A percentile compares a stretch with the other conserved stretches of the same genome.
Conservation (phyloP, 2,113 vertebrate species). For the Prolemur simus region DNA sequence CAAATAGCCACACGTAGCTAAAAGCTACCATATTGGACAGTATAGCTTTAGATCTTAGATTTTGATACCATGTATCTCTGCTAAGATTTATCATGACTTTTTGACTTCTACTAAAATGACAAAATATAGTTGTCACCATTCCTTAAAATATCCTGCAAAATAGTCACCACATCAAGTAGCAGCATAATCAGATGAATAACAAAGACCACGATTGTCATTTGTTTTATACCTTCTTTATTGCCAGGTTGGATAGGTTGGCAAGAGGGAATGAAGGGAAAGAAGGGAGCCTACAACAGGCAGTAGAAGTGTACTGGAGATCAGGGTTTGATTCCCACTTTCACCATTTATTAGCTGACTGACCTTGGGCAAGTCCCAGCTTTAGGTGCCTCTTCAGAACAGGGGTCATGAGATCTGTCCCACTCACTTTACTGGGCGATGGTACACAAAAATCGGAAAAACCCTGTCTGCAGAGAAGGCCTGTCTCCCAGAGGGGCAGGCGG, state of each 20-base stretch:
- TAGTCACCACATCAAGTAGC: neutral
- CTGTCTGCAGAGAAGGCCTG: neutral
- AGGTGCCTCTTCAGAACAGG: neutral
- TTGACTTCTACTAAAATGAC: neutral
- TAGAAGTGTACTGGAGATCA: neutral
- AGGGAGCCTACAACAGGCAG: neutral
- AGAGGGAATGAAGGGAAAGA: neutral
- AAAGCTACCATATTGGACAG: neutral
- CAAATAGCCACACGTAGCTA: neutral
- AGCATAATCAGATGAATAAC: neutral
- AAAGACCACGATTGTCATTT: neutral
- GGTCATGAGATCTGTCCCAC: neutral
- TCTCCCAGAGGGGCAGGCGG: accelerated
- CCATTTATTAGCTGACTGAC: neutral
- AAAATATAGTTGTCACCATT: neutral
- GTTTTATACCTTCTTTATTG: neutral
- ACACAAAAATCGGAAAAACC: neutral
- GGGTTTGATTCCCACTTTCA: neutral
- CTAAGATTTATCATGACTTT: slow-evolving; percentile 25
- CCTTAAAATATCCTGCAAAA: neutral
- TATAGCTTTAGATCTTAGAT: neutral
- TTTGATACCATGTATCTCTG: neutral
- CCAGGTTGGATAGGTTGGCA: neutral
- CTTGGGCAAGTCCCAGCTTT: neutral
- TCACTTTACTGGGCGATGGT: neutral